Percentiles rank a stretch among this genome's conserved stretches.
phyloP scores from a whole-genome alignment of 1,140 invertebrate species.

The Drosophila hydei region DNA sequence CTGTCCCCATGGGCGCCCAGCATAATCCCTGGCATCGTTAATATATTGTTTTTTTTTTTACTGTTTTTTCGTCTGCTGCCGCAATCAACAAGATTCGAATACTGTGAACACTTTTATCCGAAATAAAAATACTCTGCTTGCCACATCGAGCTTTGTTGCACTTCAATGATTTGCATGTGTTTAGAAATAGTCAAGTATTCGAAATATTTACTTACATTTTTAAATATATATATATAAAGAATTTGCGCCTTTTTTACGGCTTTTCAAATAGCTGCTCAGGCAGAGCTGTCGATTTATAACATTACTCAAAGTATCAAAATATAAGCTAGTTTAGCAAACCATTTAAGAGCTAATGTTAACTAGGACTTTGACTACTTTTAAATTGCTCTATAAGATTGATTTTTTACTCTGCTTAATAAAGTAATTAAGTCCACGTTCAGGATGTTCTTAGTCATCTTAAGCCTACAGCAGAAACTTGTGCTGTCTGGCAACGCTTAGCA shows the following conservation, averaged over 20 bases:
- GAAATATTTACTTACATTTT: background rate
- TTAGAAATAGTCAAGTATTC: background rate
- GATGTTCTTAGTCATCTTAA: no score
- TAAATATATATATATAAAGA: background rate
- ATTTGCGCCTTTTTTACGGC: background rate
- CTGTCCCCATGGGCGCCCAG: constrained; percentile 27
- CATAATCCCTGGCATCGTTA: constrained; percentile 25
- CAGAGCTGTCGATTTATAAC: no score
- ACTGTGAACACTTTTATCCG: background rate
- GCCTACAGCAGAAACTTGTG: no score
- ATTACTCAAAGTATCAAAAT: no score
- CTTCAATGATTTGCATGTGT: constrained; percentile 36
- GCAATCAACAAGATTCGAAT: constrained; percentile 7
- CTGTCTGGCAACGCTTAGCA: no score
- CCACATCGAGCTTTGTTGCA: constrained; percentile 32
- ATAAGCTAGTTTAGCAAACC: no score
- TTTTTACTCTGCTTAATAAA: no score
- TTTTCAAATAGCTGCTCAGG: background rate
- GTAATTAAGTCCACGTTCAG: no score
- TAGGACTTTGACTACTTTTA: no score
- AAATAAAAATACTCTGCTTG: constrained; percentile 25
- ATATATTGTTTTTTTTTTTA: background rate
- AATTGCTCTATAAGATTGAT: no score
- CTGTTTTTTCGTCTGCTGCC: constrained; percentile 4
- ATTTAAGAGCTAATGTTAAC: no score